phyloP scores from a whole-genome alignment of 53 echinoderm and acorn worm genomes.

The Luidia sarsii region DNA sequence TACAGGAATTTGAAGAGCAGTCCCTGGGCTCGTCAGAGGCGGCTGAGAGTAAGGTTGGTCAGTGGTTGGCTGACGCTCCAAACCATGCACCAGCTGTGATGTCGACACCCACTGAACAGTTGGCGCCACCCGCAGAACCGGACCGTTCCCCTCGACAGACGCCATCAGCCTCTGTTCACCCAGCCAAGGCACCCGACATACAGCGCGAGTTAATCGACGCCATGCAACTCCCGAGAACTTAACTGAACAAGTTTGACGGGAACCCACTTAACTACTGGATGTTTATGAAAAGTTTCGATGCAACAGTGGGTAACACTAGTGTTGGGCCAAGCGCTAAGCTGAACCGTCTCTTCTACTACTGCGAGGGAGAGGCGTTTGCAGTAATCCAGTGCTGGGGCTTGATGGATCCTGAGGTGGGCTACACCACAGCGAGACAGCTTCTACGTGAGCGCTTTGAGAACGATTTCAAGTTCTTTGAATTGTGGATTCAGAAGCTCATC shows the following conservation, averaged over 20 bases:
- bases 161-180: no score
- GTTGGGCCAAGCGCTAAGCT: background rate
- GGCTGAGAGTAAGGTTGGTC: background rate
- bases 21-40: background rate
- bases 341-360: background rate
- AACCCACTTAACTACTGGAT: background rate
- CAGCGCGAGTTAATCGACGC: constrained; percentile 9
- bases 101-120: no score
- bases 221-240: constrained; percentile 11
- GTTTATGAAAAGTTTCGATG: constrained; percentile 11
- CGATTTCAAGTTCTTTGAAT: background rate
- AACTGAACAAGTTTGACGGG: background rate
- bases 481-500: background rate
- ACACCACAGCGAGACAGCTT: constrained; percentile 2
- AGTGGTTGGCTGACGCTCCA: background rate
- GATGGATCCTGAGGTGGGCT: background rate
- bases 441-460: background rate
- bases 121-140: background rate
- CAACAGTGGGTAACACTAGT: no score
- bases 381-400: background rate
- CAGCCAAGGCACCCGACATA: background rate
- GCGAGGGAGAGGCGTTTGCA: background rate
- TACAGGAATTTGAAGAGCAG: background rate
- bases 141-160: no score
- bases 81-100: background rate